Evolutionary conservation across 2,113 vertebrate genomes (phyloP).

Genomic region (Calonectris borealis): DNA sequence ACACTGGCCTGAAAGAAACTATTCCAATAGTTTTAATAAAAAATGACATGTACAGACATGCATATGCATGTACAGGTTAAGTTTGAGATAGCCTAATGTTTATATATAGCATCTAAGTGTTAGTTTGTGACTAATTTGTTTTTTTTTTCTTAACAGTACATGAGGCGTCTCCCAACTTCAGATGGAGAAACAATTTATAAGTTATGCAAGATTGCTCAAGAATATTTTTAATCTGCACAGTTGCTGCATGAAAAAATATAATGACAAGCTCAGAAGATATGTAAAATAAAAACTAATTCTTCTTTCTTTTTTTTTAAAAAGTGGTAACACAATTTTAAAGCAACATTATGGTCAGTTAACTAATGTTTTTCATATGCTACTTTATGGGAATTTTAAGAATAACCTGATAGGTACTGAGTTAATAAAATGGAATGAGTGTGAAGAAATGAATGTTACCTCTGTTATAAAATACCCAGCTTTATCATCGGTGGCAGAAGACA

Average conservation of each 20-base stretch:
- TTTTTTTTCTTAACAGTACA: slow-evolving; percentile 41
- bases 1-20: neutral
- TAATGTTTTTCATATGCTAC: neutral
- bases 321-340: neutral
- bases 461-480: neutral
- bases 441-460: neutral
- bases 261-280: neutral
- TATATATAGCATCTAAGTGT: neutral
- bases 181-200: slow-evolving; percentile 67
- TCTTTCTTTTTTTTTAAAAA: neutral
- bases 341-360: neutral
- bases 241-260: neutral
- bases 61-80: neutral
- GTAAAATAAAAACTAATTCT: neutral
- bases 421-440: neutral
- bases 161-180: slow-evolving; percentile 22
- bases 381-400: neutral
- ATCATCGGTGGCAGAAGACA: neutral
- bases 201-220: neutral
- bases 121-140: neutral
- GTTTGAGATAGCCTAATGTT: neutral
- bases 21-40: neutral
- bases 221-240: neutral
- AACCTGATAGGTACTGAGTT: neutral
- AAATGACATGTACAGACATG: neutral